Conservation (phyloP, 2,888 invertebrate genomes). For the Leucophenga maculata region DNA sequence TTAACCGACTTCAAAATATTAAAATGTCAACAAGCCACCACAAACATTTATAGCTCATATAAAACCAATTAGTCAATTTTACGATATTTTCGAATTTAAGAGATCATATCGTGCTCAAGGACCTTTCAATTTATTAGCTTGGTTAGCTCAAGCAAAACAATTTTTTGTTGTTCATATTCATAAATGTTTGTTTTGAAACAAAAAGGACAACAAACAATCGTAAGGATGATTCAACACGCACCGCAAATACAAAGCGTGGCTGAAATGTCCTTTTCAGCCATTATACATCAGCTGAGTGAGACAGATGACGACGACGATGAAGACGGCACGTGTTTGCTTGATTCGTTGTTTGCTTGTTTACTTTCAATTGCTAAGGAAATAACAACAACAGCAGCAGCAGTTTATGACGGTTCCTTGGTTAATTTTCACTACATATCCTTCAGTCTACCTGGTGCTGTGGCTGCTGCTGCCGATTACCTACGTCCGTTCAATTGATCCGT, state of each 20-base stretch:
- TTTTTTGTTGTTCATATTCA: constrained; percentile 10
- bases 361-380: too few species aligned
- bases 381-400: neutral
- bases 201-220: neutral
- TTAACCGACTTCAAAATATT: too few species aligned
- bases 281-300: neutral
- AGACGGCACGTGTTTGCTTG: constrained; percentile 58
- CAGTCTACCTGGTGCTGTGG: neutral
- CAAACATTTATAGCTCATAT: too few species aligned
- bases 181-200: neutral
- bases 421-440: neutral
- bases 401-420: too few species aligned
- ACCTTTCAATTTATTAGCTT: neutral
- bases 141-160: constrained; percentile 2
- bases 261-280: neutral
- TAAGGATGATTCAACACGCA: neutral
- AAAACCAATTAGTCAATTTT: constrained; percentile 46
- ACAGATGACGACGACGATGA: constrained; percentile 41
- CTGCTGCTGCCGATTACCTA: neutral
- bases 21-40: too few species aligned
- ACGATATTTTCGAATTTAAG: too few species aligned
- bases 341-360: neutral
- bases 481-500: neutral
- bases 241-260: constrained; percentile 28
- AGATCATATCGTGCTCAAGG: neutral